Evolutionary conservation across 1,140 invertebrate species (phyloP), one percentile per base, ranked within the genome.

Genomic region (Dendroctonus ponderosae): DNA sequence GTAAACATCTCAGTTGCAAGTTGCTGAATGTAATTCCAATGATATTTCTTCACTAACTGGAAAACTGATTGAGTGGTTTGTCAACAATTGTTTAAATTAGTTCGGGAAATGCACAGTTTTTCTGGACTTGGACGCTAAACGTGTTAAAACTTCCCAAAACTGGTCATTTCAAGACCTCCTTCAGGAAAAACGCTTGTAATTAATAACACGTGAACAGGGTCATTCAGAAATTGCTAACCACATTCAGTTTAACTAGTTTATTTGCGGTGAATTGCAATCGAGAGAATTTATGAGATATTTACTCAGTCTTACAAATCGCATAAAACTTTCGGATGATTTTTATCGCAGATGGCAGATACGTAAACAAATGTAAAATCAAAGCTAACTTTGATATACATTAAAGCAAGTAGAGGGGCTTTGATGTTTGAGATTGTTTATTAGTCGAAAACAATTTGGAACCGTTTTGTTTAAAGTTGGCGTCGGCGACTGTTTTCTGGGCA

Each of bases 281-380:
- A 52, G 42, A 26, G 26, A 50, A 52, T 62, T 62, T 52, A 52
- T 62, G 50, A 51, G 49, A 51, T 62, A 62, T 51, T 62, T 62
- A 51, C 49, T 52, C 53, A 41, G 59, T 62, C 49, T 49, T 62
- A 42, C 59, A 62, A 39, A 51, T 15, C 8, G 59, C 59, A 63
- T 63, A 63, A 65, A 65, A 65, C 43, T 65, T 54, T 54, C 57
- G 44, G 63, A 52, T 42, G 63, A 59, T 59, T 66, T 66, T 66
- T 66, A 66, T 58, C 39, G 56, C 63, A 59, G 44, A 65, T 65
- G 62, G 63, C 56, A 59, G 48, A 59, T 50, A 66, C 40, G 63
- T 66, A 66, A 66, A 66, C 56, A 66, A 58, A 59, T 56, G 63
- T 51, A 66, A 66, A 66, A 66, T 66, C 63, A 66, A 66, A 66